Conservation (phyloP, 2,797 vertebrate species). For the Protosalanx chinensis region DNA sequence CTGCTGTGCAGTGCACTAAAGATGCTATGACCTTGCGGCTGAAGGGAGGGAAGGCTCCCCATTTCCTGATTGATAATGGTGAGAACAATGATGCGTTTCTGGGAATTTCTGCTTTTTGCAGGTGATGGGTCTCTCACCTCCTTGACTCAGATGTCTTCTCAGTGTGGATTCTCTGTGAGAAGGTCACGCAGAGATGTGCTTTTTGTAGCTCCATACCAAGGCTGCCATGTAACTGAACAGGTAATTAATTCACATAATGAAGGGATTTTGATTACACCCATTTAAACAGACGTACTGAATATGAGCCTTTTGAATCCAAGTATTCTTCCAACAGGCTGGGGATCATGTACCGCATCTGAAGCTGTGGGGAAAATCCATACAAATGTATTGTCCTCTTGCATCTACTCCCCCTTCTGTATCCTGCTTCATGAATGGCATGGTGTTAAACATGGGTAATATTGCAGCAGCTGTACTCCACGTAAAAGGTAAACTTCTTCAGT, state of each 20-base stretch:
- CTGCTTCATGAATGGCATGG: slow-evolving; percentile 40
- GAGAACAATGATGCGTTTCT: not conserved
- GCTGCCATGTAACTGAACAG: slow-evolving; percentile 50
- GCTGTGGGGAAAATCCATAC: slow-evolving; percentile 40
- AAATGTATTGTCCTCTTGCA: slow-evolving; percentile 39
- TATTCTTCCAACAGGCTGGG: slow-evolving; percentile 25
- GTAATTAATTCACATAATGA: slow-evolving; percentile 25
- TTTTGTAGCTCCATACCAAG: slow-evolving; percentile 40
- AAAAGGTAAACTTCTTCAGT: slow-evolving; percentile 22
- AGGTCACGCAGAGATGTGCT: slow-evolving; percentile 43
- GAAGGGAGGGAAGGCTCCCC: slow-evolving; percentile 6
- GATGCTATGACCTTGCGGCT: slow-evolving; percentile 36
- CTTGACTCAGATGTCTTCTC: slow-evolving; percentile 42
- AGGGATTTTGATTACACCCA: not conserved
- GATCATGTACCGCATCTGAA: slow-evolving; percentile 40
- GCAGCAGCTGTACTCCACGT: slow-evolving; percentile 29
- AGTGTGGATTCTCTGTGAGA: slow-evolving; percentile 53
- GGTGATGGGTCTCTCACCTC: slow-evolving; percentile 35
- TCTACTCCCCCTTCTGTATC: slow-evolving; percentile 24
- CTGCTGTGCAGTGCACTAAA: slow-evolving; percentile 36
- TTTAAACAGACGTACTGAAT: not conserved
- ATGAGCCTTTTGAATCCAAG: not conserved
- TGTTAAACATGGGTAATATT: slow-evolving; percentile 24
- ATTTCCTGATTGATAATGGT: slow-evolving; percentile 50
- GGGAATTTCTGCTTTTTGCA: slow-evolving; percentile 10